Conservation (phyloP, 2,888 invertebrate genomes). For the Melanophora roralis region DNA sequence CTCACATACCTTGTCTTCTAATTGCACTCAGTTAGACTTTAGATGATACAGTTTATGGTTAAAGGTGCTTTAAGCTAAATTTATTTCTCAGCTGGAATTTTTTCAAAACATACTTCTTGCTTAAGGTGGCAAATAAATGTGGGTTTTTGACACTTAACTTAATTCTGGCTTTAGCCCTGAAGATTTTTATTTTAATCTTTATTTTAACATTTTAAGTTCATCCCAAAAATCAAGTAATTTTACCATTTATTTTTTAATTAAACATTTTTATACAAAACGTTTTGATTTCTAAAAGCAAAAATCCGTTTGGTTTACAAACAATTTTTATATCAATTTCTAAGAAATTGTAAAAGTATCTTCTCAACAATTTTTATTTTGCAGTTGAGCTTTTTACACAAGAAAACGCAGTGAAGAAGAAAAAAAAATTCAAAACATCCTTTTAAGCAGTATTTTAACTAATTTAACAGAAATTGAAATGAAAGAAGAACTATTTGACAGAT, state of each 20-base stretch:
- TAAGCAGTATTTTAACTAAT: conserved; percentile 31
- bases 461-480: conserved; percentile 6
- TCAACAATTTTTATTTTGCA: not conserved
- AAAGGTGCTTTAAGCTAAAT: not conserved
- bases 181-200: no score
- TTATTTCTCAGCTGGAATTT: conserved; percentile 6
- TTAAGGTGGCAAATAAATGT: not conserved
- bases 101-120: not conserved
- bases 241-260: no score
- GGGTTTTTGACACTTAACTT: not conserved
- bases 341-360: not conserved
- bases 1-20: not conserved
- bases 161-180: no score
- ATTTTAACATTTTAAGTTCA: no score
- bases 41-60: conserved; percentile 7
- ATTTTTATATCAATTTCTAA: not conserved
- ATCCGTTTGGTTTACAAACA: no score
- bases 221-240: no score
- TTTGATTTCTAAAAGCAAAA: no score
- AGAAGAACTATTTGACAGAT: conserved; percentile 45
- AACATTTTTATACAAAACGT: no score
- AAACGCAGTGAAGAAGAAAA: not conserved
- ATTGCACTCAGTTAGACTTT: conserved; percentile 38
- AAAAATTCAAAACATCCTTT: conserved; percentile 37
- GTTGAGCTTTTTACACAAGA: not conserved